Conservation (phyloP, 1,140 invertebrate genomes). For the Megalonaias nervosa region DNA sequence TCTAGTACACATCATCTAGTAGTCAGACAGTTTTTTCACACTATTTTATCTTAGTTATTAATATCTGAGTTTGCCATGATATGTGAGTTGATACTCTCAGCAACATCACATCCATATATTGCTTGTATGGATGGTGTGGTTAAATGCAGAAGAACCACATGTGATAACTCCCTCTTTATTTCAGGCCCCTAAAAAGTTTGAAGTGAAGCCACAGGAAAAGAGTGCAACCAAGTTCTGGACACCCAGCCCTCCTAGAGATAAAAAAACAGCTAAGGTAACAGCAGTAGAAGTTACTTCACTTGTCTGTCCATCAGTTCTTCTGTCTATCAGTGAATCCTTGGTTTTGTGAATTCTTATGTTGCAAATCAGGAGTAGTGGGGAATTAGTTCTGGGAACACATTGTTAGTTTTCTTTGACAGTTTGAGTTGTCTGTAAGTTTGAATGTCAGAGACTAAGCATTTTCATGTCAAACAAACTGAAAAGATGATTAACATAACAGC, state of each 20-base stretch:
- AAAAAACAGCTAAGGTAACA: neutral
- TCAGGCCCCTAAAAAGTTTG: slow-evolving; percentile 52
- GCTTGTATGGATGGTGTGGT: neutral
- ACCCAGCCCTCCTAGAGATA: slow-evolving; percentile 13
- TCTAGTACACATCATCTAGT: neutral
- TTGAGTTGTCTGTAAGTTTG: too few relatives aligned
- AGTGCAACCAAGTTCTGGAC: slow-evolving; percentile 43
- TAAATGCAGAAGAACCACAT: neutral
- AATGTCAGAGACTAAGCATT: too few relatives aligned
- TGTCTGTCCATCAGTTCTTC: too few relatives aligned
- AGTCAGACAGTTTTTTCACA: neutral
- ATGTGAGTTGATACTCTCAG: neutral
- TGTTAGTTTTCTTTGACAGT: too few relatives aligned
- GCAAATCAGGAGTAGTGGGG: too few relatives aligned
- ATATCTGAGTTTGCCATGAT: neutral
- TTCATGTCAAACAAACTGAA: too few relatives aligned
- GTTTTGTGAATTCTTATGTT: too few relatives aligned
- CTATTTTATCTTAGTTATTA: neutral
- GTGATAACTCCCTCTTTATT: neutral
- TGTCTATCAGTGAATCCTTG: too few relatives aligned
- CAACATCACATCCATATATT: neutral
- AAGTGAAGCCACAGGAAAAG: slow-evolving; percentile 38
- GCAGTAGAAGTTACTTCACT: too few relatives aligned
- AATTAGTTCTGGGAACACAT: too few relatives aligned
- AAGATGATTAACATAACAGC: too few relatives aligned